Conservation (phyloP, 1,140 invertebrate species). For the Psilanteris sp. region DNA sequence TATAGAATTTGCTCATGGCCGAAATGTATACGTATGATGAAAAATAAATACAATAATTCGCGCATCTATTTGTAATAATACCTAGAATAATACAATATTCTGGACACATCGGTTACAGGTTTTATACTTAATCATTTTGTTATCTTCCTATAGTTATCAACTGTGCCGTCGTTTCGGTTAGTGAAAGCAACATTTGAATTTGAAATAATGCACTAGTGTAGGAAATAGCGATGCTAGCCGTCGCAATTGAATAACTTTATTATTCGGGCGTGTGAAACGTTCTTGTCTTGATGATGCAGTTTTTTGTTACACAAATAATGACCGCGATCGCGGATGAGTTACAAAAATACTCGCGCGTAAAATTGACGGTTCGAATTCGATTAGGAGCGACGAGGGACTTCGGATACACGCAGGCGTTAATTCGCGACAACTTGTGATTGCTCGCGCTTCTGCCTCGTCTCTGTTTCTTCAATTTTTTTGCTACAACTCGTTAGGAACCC, state of each 20-base stretch:
- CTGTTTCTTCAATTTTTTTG: constrained; percentile 6
- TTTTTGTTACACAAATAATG: constrained; percentile 5
- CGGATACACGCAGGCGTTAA: constrained; percentile 11
- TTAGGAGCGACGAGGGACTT: constrained; percentile 16
- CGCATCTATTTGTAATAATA: constrained; percentile 49
- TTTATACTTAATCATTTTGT: constrained; percentile 9
- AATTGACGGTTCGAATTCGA: constrained; percentile 18
- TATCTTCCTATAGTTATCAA: constrained; percentile 4
- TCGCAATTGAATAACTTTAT: constrained; percentile 8
- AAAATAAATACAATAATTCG: constrained; percentile 56
- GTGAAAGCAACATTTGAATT: constrained; percentile 37
- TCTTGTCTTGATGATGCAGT: constrained; percentile 3
- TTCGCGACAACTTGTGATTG: too few relatives aligned
- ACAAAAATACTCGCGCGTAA: constrained; percentile 36
- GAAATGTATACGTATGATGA: too few relatives aligned
- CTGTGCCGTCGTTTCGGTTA: constrained; percentile 2
- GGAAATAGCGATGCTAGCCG: constrained; percentile 19
- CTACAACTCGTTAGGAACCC: too few relatives aligned
- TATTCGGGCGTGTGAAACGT: not conserved
- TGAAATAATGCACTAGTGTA: constrained; percentile 29
- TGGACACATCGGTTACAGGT: constrained; percentile 39
- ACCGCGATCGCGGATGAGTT: constrained; percentile 10
- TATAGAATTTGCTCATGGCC: too few relatives aligned
- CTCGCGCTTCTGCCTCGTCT: too few relatives aligned
- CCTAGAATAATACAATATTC: constrained; percentile 37